Base-by-base conservation (phyloP, 2,888 invertebrate genomes). In the Exocentrus adspersus region DNA sequence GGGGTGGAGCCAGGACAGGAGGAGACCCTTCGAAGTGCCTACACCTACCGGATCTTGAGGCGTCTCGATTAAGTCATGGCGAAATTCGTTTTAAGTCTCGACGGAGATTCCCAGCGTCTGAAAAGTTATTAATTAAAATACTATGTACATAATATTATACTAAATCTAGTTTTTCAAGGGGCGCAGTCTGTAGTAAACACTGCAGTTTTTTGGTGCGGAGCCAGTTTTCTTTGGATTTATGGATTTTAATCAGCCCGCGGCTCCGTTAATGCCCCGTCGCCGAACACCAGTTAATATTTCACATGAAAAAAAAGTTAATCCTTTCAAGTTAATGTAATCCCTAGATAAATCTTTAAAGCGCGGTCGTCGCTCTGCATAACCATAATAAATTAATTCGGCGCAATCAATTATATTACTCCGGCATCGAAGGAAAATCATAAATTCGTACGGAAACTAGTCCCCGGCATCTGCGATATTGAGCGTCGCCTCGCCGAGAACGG, bases 41-140 rank as follows among this genome's bases (percentile, higher is more conserved):
- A n/a, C n/a, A n/a, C n/a, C n/a, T n/a, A n/a, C n/a, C n/a, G n/a
- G n/a, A n/a, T n/a, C n/a, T n/a, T n/a, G n/a, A n/a, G n/a, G n/a
- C n/a, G n/a, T n/a, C n/a, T n/a, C n/a, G n/a, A n/a, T n/a, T n/a
- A n/a, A n/a, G n/a, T n/a, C n/a, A n/a, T n/a, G n/a, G n/a, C 30
- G 53, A 53, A 64, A 54, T 64, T 62, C 57, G 61, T 63, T 60
- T 60, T 65, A 62, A 63, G 46, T 61, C 48, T 61, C 6, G 45
- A n/a, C 17, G 30, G 32, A 5, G 37, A 14, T 24, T 24, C 4
- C 32, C 37, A 57, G 20, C 57, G 57, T 28, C 57, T 57, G 32
- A 32, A 20, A 57, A 46, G 32, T 57, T 57, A 57, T 46, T 57
- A 57, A 57, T 57, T 57, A 46, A 46, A 45, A 57, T 57, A 32